Percentiles rank a stretch among this genome's conserved stretches.
phyloP scores from a whole-genome alignment of 2,797 vertebrate genomes.

The Myotis vivesi region DNA sequence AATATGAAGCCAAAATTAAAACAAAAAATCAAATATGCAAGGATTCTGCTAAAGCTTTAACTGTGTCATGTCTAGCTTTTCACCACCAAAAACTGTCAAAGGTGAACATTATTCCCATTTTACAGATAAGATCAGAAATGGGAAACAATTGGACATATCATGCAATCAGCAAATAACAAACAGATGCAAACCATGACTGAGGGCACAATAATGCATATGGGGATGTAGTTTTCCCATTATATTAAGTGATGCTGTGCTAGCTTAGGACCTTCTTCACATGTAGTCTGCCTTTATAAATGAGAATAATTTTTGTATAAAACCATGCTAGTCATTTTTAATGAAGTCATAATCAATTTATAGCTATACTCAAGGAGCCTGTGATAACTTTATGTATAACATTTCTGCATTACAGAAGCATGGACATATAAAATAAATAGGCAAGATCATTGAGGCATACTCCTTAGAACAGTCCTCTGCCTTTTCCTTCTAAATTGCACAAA shows the following conservation, averaged over 20 bases:
- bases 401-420: background rate
- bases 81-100: background rate
- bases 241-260: background rate
- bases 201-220: background rate
- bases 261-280: background rate
- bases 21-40: background rate
- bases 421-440: conserved; percentile 56
- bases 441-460: background rate
- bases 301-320: background rate
- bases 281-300: background rate
- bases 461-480: conserved; percentile 15
- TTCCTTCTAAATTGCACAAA: conserved; percentile 43
- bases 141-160: background rate
- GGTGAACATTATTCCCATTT: background rate
- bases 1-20: background rate
- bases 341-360: conserved; percentile 14
- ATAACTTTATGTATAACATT: conserved; percentile 41
- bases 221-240: background rate
- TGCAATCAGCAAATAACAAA: background rate
- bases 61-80: background rate
- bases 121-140: background rate
- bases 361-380: conserved; percentile 25
- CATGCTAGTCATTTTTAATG: conserved; percentile 44
- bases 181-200: background rate
- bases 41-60: background rate